Evolutionary conservation across 2,888 invertebrate species (phyloP).

Genomic region (Drosophila affinis): DNA sequence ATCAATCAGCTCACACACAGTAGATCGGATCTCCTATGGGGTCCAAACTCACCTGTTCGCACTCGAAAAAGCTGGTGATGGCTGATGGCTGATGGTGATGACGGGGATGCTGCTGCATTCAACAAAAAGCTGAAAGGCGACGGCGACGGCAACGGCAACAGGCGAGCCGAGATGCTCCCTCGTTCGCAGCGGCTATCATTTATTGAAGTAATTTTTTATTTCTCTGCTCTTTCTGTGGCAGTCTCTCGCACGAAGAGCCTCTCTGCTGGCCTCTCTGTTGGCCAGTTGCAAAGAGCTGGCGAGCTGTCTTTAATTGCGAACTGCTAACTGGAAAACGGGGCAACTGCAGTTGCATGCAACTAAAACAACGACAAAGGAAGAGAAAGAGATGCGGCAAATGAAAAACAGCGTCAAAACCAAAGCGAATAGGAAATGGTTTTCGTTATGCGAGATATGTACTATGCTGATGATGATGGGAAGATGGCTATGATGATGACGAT

Average conservation of each 20-base stretch:
- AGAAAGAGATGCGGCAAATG: conserved; percentile 19
- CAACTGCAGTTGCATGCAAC: conserved; percentile 29
- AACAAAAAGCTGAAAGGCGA: conserved; percentile 20
- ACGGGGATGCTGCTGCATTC: not conserved
- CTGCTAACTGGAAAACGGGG: conserved; percentile 6
- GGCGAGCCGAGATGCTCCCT: conserved; percentile 19
- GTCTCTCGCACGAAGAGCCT: not conserved
- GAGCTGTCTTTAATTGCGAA: conserved; percentile 50
- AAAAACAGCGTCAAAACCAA: conserved; percentile 11
- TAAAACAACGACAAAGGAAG: conserved; percentile 37
- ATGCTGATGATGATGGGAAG: conserved; percentile 34
- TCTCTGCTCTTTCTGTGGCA: not conserved
- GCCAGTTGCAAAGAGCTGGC: conserved; percentile 2
- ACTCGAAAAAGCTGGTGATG: conserved; percentile 24
- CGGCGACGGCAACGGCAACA: conserved; percentile 42
- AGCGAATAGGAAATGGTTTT: conserved; percentile 18
- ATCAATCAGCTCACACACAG: no score
- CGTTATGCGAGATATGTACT: conserved; percentile 1
- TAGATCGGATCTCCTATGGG: no score
- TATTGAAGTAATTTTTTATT: conserved; percentile 27
- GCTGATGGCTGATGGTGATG: conserved; percentile 13
- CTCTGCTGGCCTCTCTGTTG: conserved; percentile 5
- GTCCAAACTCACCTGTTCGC: conserved; percentile 21
- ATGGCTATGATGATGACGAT: conserved; percentile 41
- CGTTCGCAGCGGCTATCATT: conserved; percentile 21